Base-by-base conservation (phyloP, 2,888 invertebrate genomes). In the Pemphredon lugubris region DNA sequence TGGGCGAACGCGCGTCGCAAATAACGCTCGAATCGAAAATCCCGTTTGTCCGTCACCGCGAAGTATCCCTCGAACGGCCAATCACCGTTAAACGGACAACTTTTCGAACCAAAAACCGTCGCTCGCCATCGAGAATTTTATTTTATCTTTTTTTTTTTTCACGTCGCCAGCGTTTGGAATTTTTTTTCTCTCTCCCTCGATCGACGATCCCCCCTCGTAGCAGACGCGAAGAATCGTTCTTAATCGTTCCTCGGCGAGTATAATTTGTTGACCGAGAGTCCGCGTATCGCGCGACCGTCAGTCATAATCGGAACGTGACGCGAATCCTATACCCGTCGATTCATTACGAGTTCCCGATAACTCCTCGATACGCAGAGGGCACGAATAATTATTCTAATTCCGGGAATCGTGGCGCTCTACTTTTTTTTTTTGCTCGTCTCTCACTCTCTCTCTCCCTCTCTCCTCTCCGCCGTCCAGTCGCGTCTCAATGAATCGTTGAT, bases 341-440 rank as follows among this genome's bases (percentile, higher is more conserved):
- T 61, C 67, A 61, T 60, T 54, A 50, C 20, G 34, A 42, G 37
- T 18, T 30, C 1, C 18, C 34, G 73, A 73, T 70, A 73, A 73
- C 70, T 55, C 45, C 26, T 9, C 11, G 63, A 65, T 61, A 65
- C 42, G 16, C 47, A 21, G 53, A 16, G 60, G 44, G 42, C 53
- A 39, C 34, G 53, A 50, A 39, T 70, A 73, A 73, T 70, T 65
- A 57, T 54, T 73, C 30, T 55, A 59, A 70, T 70, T 70, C 64
- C 53, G 50, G 64, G 69, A 73, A 70, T 53, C 39, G 18, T 32
- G 20, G 14, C 57, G 32, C 18, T 57, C 21, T 23, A 54, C 32
- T 18, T 44, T 34, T 39, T 42, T 54, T 39, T 54, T 21, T 4
- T 11, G 18, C 14, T 37, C 51, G 11, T n/a, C 14, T 20, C 13